Base-by-base conservation (phyloP, 37 sponge, comb jelly and placozoan genomes). In the Aplysina aerophoba region DNA sequence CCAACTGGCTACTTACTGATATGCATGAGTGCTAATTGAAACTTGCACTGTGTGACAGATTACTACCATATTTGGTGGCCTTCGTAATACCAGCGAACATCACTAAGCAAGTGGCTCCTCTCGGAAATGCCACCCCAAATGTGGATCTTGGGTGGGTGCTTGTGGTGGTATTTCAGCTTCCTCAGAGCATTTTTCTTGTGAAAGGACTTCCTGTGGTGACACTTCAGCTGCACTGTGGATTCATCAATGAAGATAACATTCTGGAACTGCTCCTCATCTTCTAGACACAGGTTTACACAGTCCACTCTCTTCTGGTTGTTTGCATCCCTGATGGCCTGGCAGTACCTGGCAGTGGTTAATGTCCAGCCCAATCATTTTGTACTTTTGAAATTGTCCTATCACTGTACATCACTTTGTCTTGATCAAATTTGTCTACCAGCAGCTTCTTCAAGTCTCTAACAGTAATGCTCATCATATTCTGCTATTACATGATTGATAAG, bases 51-150 rank as follows among this genome's bases (percentile, higher is more conserved):
- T n/a, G n/a, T n/a, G 59, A 20, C 59, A 88, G 79, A 66, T 84
- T 88, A 33, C 39, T 1, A 30, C 58, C 73, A 78, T 40, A 83
- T 22, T 65, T 73, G 15, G 38, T 62, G 6, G 79, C 63, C 8
- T 25, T 84, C 89, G 83, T 83, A 55, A 84, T 88, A 1, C 89
- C 88, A 12, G 80, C 62, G 80, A 88, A 88, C 53, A 88, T 59
- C 27, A 84, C 84, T 36, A 88, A 31, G 59, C 31, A 41, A 0
- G 87, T 87, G 34, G 88, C 88, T 36, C 89, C 89, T 33, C 20
- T 40, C 37, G n/a, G 79, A 82, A 55, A 88, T 88, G 14, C 89
- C 84, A 73, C 79, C 84, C 84, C 89, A 88, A 8, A 88, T 55
- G 31, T 83, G 84, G 21, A 83, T 59, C 28, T 75, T 84, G 15